These are phyloP conservation scores for Stenopsyche tienmushanensis DNA, from an alignment of 1,140 invertebrate species.

Conservation along the genomic window DNA sequence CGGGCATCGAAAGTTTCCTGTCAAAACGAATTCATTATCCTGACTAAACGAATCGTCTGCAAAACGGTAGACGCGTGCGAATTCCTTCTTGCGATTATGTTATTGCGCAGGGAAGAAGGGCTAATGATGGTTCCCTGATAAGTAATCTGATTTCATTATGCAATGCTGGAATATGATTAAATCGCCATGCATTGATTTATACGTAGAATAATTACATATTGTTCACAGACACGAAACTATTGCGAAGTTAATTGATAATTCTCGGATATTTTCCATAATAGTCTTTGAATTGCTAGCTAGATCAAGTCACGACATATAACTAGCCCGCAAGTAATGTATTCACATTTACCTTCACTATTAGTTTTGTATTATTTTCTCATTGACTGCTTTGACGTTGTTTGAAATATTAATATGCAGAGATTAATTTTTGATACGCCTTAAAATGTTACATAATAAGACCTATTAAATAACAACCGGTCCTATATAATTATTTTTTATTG, in stretches of 20 bases:
- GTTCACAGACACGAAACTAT: slow-evolving; percentile 13
- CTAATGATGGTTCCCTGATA: too few species aligned
- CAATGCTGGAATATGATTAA: neutral
- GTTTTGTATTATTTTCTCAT: neutral
- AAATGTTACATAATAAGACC: neutral
- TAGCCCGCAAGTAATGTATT: too few species aligned
- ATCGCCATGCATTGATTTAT: neutral
- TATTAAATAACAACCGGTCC: neutral
- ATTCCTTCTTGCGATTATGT: neutral
- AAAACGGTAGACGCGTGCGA: neutral
- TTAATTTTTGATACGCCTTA: neutral
- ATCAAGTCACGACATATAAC: slow-evolving; percentile 24
- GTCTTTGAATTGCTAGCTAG: slow-evolving; percentile 12
- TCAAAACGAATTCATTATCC: slow-evolving; percentile 33
- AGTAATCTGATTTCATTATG: neutral
- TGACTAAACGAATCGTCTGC: neutral
- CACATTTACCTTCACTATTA: too few species aligned
- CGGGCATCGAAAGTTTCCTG: slow-evolving; percentile 20
- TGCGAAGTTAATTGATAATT: slow-evolving; percentile 26
- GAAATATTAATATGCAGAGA: neutral
- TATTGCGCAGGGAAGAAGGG: neutral
- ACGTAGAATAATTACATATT: slow-evolving; percentile 2
- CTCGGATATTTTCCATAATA: slow-evolving; percentile 18
- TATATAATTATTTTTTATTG: neutral
- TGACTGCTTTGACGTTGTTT: neutral